Evolutionary conservation across 2,113 vertebrate genomes (phyloP).

Genomic region (Peucedramus taeniatus): DNA sequence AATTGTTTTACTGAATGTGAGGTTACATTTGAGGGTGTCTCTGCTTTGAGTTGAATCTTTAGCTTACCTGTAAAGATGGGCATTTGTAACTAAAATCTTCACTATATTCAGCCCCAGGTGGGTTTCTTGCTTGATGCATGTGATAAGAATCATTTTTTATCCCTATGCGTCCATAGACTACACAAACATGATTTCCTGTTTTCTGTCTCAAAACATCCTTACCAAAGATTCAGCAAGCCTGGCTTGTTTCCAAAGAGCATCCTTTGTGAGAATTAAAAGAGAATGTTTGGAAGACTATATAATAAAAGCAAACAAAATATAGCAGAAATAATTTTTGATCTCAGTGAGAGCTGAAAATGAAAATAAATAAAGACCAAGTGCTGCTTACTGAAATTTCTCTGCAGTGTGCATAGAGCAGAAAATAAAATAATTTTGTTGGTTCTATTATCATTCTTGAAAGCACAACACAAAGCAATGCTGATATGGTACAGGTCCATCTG

Average conservation of each 20-base stretch:
- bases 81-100: background rate
- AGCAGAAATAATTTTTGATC: background rate
- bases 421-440: constrained; percentile 9
- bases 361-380: background rate
- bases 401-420: background rate
- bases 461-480: background rate
- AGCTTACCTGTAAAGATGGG: background rate
- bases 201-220: background rate
- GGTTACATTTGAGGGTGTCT: background rate
- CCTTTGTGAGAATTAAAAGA: background rate
- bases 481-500: constrained; percentile 7
- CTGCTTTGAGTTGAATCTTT: background rate
- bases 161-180: background rate
- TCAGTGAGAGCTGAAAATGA: background rate
- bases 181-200: background rate
- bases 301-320: background rate
- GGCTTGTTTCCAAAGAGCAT: background rate
- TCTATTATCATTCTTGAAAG: constrained; percentile 8
- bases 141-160: background rate
- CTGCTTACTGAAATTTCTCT: background rate
- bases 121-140: background rate
- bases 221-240: background rate
- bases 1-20: background rate
- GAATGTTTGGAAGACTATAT: background rate
- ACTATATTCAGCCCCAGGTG: background rate